Percentiles rank a stretch among this genome's conserved stretches.
phyloP scores from a whole-genome alignment of 1,140 invertebrate genomes.

The Drosophila azteca region DNA sequence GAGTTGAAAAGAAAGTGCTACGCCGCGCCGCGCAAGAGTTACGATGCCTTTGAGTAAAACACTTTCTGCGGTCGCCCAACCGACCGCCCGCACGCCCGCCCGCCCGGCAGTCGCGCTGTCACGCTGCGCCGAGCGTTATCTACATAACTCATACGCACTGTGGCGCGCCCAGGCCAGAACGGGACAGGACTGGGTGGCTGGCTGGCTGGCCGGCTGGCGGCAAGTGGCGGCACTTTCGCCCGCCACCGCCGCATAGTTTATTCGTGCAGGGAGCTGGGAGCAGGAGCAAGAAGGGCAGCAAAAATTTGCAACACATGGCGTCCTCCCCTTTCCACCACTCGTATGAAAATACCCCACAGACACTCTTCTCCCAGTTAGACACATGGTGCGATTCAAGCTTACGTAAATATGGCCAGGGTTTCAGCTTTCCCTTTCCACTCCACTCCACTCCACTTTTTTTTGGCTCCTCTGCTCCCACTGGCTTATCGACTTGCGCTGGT shows the following conservation, averaged over 20 bases:
- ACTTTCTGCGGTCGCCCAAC: constrained; percentile 47
- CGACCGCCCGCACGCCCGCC: constrained; percentile 27
- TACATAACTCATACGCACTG: constrained; percentile 75
- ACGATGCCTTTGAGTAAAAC: constrained; percentile 69
- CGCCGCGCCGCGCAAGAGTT: constrained; percentile 42
- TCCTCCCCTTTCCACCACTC: not conserved
- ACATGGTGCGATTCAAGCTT: constrained; percentile 54
- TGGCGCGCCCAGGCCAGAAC: constrained; percentile 3
- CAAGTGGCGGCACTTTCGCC: constrained; percentile 22
- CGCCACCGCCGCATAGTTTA: constrained; percentile 41
- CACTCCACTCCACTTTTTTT: constrained; percentile 13
- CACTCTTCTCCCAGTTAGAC: constrained; percentile 2
- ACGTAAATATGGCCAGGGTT: constrained; percentile 52
- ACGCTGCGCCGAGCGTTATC: constrained; percentile 48
- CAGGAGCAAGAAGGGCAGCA: constrained; percentile 28
- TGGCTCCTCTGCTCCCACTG: constrained; percentile 30
- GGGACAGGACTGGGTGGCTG: too few species aligned
- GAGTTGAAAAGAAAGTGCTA: constrained; percentile 6
- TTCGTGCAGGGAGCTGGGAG: constrained; percentile 39
- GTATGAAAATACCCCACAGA: constrained; percentile 6
- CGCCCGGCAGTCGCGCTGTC: constrained; percentile 31
- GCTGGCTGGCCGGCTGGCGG: constrained; percentile 12
- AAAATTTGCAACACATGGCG: constrained; percentile 49
- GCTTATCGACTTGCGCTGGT: constrained; percentile 58
- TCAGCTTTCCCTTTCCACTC: constrained; percentile 8